phyloP scores from a whole-genome alignment of 1,140 invertebrate species.

The Anthonomus grandis region DNA sequence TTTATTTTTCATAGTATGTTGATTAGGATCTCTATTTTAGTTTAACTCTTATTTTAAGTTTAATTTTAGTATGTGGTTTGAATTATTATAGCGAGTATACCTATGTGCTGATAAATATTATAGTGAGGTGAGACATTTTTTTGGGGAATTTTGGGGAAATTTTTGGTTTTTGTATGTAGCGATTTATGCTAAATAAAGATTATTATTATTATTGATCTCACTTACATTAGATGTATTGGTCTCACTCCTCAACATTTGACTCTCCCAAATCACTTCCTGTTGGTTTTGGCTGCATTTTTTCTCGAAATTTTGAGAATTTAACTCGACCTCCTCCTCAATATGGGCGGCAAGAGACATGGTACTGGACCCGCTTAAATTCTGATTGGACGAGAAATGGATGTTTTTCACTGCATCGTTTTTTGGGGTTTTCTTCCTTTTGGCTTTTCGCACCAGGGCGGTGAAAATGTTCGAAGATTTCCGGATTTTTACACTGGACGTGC shows the following conservation, averaged over 20 bases:
- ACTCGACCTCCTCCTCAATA: slow-evolving; percentile 21
- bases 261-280: slow-evolving; percentile 12
- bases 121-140: too few relatives aligned
- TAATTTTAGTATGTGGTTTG: too few relatives aligned
- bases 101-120: too few relatives aligned
- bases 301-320: slow-evolving; percentile 20
- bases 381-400: background rate
- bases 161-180: too few relatives aligned
- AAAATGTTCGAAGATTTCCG: slow-evolving; percentile 25
- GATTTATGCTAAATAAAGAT: background rate
- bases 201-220: background rate
- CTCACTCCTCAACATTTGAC: slow-evolving; percentile 7
- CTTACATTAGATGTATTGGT: slow-evolving; percentile 23
- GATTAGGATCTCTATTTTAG: too few relatives aligned
- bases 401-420: slow-evolving; percentile 4
- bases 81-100: too few relatives aligned
- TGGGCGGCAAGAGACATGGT: slow-evolving; percentile 13
- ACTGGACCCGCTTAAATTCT: slow-evolving; percentile 18
- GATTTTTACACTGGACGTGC: slow-evolving; percentile 9
- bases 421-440: slow-evolving; percentile 12
- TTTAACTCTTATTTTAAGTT: too few relatives aligned
- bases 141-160: background rate
- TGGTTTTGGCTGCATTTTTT: slow-evolving; percentile 9
- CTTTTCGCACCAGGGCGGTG: slow-evolving; percentile 14
- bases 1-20: too few relatives aligned